Percentiles rank a stretch among this genome's conserved stretches.
These are phyloP conservation scores for Achatina immaculata DNA, from an alignment of 1,140 invertebrate genomes.

Conservation along the genomic window DNA sequence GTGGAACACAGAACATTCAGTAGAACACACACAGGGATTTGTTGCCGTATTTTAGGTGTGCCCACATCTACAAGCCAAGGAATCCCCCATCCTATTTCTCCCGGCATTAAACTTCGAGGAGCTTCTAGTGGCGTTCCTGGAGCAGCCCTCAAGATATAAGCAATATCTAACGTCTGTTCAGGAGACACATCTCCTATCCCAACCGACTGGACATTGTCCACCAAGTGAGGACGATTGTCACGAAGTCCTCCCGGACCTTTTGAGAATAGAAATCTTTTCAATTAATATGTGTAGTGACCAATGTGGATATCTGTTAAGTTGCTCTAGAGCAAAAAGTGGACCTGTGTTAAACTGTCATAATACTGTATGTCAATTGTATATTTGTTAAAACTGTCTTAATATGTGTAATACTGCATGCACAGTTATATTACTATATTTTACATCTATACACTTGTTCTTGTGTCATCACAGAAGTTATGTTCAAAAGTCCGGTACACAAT, in stretches of 20 bases:
- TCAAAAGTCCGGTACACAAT: too few relatives aligned
- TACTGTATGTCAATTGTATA: too few relatives aligned
- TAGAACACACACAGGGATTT: slow-evolving; percentile 49
- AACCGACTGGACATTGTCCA: slow-evolving; percentile 44
- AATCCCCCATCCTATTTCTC: slow-evolving; percentile 55
- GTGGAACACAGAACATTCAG: too few relatives aligned
- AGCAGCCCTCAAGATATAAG: slow-evolving; percentile 55
- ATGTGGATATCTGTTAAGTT: too few relatives aligned
- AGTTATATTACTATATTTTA: too few relatives aligned
- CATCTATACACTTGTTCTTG: too few relatives aligned
- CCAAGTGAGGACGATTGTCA: slow-evolving; percentile 47
- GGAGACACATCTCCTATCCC: slow-evolving; percentile 49
- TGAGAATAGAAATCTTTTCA: slow-evolving; percentile 26
- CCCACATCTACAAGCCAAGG: slow-evolving; percentile 40
- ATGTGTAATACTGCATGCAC: too few relatives aligned
- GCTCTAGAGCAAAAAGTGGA: too few relatives aligned
- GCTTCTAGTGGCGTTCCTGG: slow-evolving; percentile 42
- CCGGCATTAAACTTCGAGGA: slow-evolving; percentile 45
- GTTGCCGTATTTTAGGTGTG: slow-evolving; percentile 44
- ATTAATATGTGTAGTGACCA: too few relatives aligned
- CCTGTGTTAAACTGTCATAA: too few relatives aligned
- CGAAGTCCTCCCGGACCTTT: slow-evolving; percentile 57
- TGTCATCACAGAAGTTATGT: too few relatives aligned
- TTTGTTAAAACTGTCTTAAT: too few relatives aligned
- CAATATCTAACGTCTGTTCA: slow-evolving; percentile 47